Conservation (phyloP, 2,888 invertebrate genomes). For the Latheticus oryzae region DNA sequence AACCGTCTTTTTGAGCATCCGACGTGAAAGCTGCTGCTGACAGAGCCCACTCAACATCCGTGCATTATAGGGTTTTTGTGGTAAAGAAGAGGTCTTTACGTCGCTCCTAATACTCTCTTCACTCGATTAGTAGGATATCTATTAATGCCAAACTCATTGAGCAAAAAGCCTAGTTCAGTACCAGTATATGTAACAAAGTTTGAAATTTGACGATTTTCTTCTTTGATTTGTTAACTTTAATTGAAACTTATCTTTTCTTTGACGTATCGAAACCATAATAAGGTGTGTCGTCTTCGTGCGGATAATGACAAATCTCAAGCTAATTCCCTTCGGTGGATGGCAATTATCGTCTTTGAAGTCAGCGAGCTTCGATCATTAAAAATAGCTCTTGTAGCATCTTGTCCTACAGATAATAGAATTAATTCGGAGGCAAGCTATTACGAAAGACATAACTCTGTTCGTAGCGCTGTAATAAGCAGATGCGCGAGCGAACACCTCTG, state of each 20-base stretch:
- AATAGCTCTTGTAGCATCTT: slow-evolving; percentile 23
- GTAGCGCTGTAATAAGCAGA: slow-evolving; percentile 46
- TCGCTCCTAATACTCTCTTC: slow-evolving; percentile 28
- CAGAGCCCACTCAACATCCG: slow-evolving; percentile 43
- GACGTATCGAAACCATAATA: slow-evolving; percentile 25
- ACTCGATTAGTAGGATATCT: slow-evolving; percentile 33
- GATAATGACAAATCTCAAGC: slow-evolving; percentile 25
- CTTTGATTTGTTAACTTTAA: too few species aligned
- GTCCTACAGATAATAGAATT: slow-evolving; percentile 46
- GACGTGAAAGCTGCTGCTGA: slow-evolving; percentile 45
- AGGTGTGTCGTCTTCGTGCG: slow-evolving; percentile 18
- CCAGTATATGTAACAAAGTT: too few species aligned
- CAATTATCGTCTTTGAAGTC: slow-evolving; percentile 37
- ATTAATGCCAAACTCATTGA: slow-evolving; percentile 38
- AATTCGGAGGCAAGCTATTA: slow-evolving; percentile 46
- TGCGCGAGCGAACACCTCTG: slow-evolving; percentile 46
- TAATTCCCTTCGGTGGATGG: slow-evolving; percentile 19
- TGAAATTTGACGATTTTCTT: too few species aligned
- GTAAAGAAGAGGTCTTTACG: slow-evolving; percentile 27
- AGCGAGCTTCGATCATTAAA: too few species aligned
- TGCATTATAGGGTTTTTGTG: slow-evolving; percentile 44
- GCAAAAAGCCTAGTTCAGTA: slow-evolving; percentile 32
- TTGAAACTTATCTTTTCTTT: too few species aligned
- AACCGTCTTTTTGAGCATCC: too few species aligned
- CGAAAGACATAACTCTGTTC: slow-evolving; percentile 43